These are phyloP conservation scores for Meta bourneti DNA, from an alignment of 2,888 invertebrate genomes.

Conservation along the genomic window DNA sequence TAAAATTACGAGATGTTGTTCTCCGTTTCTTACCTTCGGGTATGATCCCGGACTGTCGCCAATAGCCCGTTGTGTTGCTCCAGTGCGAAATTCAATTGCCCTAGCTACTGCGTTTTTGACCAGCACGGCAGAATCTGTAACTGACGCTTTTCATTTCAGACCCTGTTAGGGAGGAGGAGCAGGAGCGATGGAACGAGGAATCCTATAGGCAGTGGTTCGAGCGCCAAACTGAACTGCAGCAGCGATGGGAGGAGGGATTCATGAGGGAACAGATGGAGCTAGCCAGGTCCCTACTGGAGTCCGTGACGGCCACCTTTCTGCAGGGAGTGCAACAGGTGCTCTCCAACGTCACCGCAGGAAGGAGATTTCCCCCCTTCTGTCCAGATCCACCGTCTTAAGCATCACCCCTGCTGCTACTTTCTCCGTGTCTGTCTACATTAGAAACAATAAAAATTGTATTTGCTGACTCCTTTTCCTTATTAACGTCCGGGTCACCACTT, in stretches of 20 bases:
- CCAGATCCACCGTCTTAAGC: slow-evolving; percentile 34
- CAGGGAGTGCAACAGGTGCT: slow-evolving; percentile 70
- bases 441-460: no score
- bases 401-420: no score
- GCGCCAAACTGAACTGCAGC: slow-evolving; percentile 56
- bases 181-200: slow-evolving; percentile 5
- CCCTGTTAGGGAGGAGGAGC: neutral
- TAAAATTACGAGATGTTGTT: no score
- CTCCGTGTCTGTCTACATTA: no score
- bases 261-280: slow-evolving; percentile 70
- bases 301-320: slow-evolving; percentile 67
- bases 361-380: slow-evolving; percentile 33
- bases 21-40: no score
- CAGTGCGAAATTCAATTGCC: no score
- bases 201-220: slow-evolving; percentile 67
- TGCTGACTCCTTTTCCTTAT: no score
- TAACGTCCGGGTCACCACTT: no score
- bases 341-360: slow-evolving; percentile 22
- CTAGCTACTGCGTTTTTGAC: no score
- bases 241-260: slow-evolving; percentile 56
- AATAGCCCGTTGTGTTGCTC: no score
- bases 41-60: no score
- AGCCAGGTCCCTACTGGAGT: slow-evolving; percentile 52
- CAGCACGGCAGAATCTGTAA: no score
- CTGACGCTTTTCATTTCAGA: neutral